Conservation (phyloP, 1,140 invertebrate genomes). For the Hyles euphorbiae region DNA sequence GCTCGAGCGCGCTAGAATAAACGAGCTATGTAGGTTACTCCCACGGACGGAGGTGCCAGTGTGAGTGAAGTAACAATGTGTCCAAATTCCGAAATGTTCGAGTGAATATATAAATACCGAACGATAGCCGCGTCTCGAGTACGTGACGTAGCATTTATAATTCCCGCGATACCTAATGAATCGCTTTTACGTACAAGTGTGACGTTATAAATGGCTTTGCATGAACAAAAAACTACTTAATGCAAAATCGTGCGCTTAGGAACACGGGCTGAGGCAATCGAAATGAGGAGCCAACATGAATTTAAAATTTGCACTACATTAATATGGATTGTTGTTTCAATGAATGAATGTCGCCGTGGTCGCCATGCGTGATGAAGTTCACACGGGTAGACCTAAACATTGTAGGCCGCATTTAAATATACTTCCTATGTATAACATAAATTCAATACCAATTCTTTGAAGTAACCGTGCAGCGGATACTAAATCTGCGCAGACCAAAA, state of each 20-base stretch:
- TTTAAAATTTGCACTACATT: constrained; percentile 74
- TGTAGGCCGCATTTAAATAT: constrained; percentile 71
- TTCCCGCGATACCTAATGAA: constrained; percentile 49
- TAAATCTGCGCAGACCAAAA: constrained; percentile 56
- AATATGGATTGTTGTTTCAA: constrained; percentile 74
- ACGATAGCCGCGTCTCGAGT: constrained; percentile 20
- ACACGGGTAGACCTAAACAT: constrained; percentile 69
- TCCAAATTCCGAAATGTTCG: constrained; percentile 24
- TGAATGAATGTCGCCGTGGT: constrained; percentile 70
- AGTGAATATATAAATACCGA: constrained; percentile 26
- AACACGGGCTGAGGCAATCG: constrained; percentile 61
- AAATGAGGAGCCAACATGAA: constrained; percentile 67
- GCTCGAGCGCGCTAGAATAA: too few species aligned
- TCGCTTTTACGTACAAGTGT: constrained; percentile 44
- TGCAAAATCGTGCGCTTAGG: constrained; percentile 69
- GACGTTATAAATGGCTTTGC: constrained; percentile 59
- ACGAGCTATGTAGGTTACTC: constrained; percentile 19
- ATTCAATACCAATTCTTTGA: constrained; percentile 68
- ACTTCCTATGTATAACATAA: constrained; percentile 73
- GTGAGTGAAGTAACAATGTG: constrained; percentile 14
- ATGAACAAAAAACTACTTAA: constrained; percentile 64
- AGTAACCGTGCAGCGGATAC: constrained; percentile 61
- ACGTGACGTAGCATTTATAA: constrained; percentile 35
- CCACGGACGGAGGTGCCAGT: constrained; percentile 16
- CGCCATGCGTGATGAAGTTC: constrained; percentile 71